Evolutionary conservation across 2,888 invertebrate species (phyloP).

Genomic region (Eubasilissa splendida): DNA sequence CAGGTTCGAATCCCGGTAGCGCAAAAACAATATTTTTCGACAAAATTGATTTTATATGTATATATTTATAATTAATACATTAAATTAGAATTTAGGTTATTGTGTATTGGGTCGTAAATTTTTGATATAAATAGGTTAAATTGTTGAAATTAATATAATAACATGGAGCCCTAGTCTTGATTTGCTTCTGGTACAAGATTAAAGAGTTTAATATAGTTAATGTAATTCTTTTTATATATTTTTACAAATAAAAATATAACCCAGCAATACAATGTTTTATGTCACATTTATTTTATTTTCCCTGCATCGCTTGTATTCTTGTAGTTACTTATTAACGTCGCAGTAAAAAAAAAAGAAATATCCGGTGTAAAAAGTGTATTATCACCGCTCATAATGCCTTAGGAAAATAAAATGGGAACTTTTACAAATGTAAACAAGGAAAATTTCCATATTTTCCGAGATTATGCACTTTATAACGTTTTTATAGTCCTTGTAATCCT

Average conservation of each 20-base stretch:
- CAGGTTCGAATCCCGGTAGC: no score
- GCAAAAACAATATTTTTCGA: no score
- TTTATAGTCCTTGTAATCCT: constrained; percentile 57
- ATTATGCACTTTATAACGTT: constrained; percentile 57
- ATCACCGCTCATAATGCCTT: constrained; percentile 29
- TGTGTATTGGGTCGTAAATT: no score
- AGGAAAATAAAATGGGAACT: constrained; percentile 42
- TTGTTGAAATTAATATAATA: no score
- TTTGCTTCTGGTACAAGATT: no score
- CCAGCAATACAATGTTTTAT: constrained; percentile 4
- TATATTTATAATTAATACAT: no score
- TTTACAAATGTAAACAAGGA: constrained; percentile 40
- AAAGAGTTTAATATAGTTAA: no score
- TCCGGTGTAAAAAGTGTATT: constrained; percentile 39
- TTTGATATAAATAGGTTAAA: no score
- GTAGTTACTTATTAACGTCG: constrained; percentile 30
- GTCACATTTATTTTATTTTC: constrained; percentile 6
- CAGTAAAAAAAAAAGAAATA: constrained; percentile 38
- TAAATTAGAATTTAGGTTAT: no score
- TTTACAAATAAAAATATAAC: not conserved
- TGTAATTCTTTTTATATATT: no score
- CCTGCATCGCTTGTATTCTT: constrained; percentile 3
- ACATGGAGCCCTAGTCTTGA: no score
- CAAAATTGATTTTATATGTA: no score
- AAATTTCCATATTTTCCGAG: constrained; percentile 57